Conservation (phyloP, 2,113 vertebrate species). For the Sinocyclocheilus rhinocerous region DNA sequence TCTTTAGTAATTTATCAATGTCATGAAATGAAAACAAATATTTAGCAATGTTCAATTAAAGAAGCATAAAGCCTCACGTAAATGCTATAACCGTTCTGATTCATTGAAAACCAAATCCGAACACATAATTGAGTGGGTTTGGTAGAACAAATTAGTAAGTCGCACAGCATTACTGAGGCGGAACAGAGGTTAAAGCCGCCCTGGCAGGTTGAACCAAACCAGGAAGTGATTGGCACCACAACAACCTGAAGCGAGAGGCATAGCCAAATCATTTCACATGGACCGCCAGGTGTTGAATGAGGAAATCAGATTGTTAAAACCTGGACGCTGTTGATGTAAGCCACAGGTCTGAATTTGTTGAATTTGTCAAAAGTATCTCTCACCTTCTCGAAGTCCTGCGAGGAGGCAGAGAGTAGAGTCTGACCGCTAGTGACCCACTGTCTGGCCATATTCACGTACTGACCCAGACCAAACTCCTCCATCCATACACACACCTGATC, state of each 20-base stretch:
- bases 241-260: slow-evolving; percentile 1
- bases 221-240: slow-evolving; percentile 37
- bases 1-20: neutral
- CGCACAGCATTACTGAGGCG: slow-evolving; percentile 50
- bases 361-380: neutral
- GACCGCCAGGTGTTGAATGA: slow-evolving; percentile 22
- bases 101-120: neutral
- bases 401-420: slow-evolving; percentile 84
- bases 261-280: slow-evolving; percentile 15
- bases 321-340: neutral
- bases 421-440: slow-evolving; percentile 91
- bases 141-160: neutral
- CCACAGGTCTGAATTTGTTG: neutral
- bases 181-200: slow-evolving; percentile 34
- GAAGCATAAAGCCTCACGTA: neutral
- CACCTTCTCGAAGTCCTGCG: slow-evolving; percentile 96
- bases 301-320: neutral
- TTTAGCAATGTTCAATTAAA: neutral
- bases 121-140: neutral
- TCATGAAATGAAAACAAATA: neutral
- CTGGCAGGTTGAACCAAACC: slow-evolving; percentile 60
- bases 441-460: slow-evolving; percentile 85
- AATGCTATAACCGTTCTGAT: neutral
- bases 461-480: slow-evolving; percentile 88
- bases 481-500: slow-evolving; percentile 94